Conservation (phyloP, 2,888 invertebrate genomes). For the Allolobophora icterica region DNA sequence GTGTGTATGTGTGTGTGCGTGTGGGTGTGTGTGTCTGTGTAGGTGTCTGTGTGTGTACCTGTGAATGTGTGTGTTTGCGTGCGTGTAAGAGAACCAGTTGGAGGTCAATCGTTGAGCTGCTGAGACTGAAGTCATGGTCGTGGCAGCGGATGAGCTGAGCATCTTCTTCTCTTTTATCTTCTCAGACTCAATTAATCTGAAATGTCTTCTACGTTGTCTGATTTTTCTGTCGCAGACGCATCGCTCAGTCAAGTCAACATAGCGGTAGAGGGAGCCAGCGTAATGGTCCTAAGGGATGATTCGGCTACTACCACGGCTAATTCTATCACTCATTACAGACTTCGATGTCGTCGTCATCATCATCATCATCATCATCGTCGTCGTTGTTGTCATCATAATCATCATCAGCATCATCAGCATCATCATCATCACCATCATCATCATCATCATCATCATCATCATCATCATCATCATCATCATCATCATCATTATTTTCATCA, state of each 20-base stretch:
- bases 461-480: conserved; percentile 18
- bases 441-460: background rate
- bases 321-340: background rate
- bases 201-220: background rate
- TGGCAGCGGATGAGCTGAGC: background rate
- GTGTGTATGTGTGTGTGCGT: background rate
- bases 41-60: background rate
- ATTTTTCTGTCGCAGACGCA: background rate
- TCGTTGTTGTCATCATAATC: no score
- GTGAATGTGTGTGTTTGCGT: no score
- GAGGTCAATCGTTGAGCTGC: background rate
- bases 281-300: background rate
- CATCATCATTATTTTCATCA: conserved; percentile 24
- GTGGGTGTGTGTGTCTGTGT: background rate
- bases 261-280: background rate
- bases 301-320: background rate
- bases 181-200: background rate
- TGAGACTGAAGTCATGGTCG: background rate
- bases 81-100: background rate
- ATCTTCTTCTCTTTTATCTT: background rate
- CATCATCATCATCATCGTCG: background rate
- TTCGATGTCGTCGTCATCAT: background rate
- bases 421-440: background rate
- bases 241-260: background rate
- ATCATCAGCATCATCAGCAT: no score